phyloP scores from a whole-genome alignment of 2,797 vertebrate genomes.

The Pyrrhura leucotis region DNA sequence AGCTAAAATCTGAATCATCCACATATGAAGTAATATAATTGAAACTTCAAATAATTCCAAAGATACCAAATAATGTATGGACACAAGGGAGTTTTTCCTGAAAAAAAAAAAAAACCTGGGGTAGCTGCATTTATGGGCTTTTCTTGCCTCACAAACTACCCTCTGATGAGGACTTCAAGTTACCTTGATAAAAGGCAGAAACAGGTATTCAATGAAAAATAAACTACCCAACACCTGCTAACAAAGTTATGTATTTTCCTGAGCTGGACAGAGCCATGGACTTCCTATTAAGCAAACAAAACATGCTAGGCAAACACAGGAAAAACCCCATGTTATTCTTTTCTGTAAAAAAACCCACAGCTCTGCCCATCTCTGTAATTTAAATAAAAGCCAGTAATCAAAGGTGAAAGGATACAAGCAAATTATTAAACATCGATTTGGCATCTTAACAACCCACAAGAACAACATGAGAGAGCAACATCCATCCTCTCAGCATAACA shows the following conservation, averaged over 20 bases:
- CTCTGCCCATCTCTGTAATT: background rate
- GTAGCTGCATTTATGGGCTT: background rate
- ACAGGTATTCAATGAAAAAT: background rate
- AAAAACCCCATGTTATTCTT: background rate
- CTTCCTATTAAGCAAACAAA: background rate
- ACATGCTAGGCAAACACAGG: accelerated
- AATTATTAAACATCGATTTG: background rate
- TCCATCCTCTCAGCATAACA: background rate
- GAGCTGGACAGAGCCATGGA: background rate
- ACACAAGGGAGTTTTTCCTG: background rate
- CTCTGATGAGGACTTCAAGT: background rate
- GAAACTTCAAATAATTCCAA: background rate
- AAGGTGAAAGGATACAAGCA: background rate
- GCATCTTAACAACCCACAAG: background rate
- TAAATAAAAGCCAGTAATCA: background rate
- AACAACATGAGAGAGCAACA: background rate
- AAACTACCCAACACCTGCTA: background rate
- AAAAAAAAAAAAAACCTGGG: background rate
- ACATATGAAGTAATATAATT: background rate
- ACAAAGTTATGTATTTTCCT: background rate
- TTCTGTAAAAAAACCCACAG: background rate
- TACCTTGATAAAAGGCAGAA: background rate
- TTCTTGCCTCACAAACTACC: background rate
- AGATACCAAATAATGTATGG: background rate
- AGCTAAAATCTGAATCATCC: background rate